Evolutionary conservation across 1,140 invertebrate genomes (phyloP), one percentile per base, ranked within the genome.

Genomic region (Pseudobourletiella spinata): DNA sequence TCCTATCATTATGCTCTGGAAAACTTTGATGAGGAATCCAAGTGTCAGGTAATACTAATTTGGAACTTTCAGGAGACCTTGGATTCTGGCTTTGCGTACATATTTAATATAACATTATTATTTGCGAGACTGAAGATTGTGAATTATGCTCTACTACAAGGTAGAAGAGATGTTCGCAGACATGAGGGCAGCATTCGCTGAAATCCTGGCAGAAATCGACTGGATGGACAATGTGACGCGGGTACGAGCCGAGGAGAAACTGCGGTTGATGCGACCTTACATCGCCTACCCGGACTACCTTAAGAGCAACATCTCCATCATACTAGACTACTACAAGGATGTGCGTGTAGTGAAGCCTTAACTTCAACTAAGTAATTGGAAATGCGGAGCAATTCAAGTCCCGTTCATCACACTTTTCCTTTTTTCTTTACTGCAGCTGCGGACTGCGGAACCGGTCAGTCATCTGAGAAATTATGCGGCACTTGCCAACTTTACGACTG

Each of bases 211-310:
- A 20, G 43, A 42, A 55, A n/a, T 44, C 14, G 59, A 55, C 15
- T 69, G 67, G 67, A 61, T 69, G 14, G 64, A 44, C 14, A 48
- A 30, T 6, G 25, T 15, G 22, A 69, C 64, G 3, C 57, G 43
- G 46, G 20, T 0, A 0, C 32, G 30, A 46, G 61, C 57, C 0
- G n/a, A 28, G 32, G 22, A 22, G 3, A 67, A 67, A 54, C 35
- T 50, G 8, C 14, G 16, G 11, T 28, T 28, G 51, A 67, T 67
- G 51, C 57, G 52, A 57, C 6, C 28, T 8, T 63, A 60, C 43
- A 44, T 67, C 16, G 65, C 32, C 1, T 59, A 64, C 30, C 61
- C 65, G n/a, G 48, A 59, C 2, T 62, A 52, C 43, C 24, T 66
- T 6, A 4, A 18, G 18, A 55, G 46, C 20, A 55, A 46, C 15